Base-by-base conservation (phyloP, 2,888 invertebrate species). In the Incurvaria masculella region DNA sequence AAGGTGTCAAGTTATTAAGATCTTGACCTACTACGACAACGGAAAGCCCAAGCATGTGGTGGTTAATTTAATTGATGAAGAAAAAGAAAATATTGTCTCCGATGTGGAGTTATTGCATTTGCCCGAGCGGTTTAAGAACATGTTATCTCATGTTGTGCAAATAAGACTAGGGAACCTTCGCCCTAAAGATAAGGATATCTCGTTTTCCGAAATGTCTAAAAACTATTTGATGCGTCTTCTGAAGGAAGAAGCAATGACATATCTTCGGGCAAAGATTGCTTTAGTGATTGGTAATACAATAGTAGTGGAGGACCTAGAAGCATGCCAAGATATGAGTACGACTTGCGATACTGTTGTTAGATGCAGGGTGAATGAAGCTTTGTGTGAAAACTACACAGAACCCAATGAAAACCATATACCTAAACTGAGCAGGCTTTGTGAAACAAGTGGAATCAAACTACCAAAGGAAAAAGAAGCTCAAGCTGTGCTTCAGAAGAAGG, bases 291-390 rank as follows among this genome's bases (percentile, higher is more conserved):
- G 82, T 1, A 79, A 84, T 51, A 81, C 79, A 1, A 60, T 89
- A 33, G 87, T 88, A 78, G 68, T 89, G 1, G 80, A 86, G 46
- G 82, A 84, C 2, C 61, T 89, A 38, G 80, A 83, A 58, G 72
- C 80, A 21, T 79, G 82, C 50, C 79, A 81, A 52, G 72, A 81
- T 49, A 63, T 87, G 19, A 61, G 70, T 1, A 65, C 74, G 3
- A 54, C 72, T 2, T 74, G 80, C 20, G 71, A 80, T 56, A 64
- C 68, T 0, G 76, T 85, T 4, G 75, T 81, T 2, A 79, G 78
- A 52, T 66, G 78, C 23, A 79, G 82, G 55, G 65, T 88, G 11
- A 80, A 79, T 52, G 65, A 69, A 16, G 70, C 80, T 54, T 65
- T 88, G 8, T 55, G 84, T 20, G 59, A 66, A 10, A 63, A 66